Evolutionary conservation across 2,888 invertebrate species (phyloP).

Genomic region (Harmothoe impar): DNA sequence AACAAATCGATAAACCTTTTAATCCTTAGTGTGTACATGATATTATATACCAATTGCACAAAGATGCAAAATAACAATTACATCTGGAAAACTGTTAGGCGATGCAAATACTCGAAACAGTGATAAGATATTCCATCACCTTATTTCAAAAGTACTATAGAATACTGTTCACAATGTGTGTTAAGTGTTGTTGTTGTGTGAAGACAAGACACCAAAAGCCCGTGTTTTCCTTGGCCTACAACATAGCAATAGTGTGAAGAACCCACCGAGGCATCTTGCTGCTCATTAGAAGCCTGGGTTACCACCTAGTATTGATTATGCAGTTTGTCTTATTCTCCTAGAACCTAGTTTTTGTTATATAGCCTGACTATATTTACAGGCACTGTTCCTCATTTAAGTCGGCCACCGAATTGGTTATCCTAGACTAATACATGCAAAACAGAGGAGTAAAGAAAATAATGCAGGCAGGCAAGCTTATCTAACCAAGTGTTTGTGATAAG

Average conservation of each 20-base stretch:
- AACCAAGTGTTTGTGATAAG: neutral
- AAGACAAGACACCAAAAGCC: slow-evolving; percentile 12
- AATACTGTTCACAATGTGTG: neutral
- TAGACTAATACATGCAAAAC: no score
- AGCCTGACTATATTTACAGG: no score
- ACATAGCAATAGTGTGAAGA: neutral
- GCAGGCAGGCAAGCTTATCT: neutral
- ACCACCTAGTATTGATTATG: neutral
- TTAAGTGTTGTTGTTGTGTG: neutral
- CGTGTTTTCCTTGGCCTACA: neutral
- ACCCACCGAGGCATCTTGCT: neutral
- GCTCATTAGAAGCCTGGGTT: slow-evolving; percentile 1
- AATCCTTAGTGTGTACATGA: no score
- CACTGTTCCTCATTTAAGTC: no score
- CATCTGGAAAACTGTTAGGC: no score
- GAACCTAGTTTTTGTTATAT: no score
- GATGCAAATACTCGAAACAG: no score
- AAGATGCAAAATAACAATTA: no score
- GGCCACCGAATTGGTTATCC: no score
- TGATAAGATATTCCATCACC: neutral
- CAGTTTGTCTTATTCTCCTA: no score
- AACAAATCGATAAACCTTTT: no score
- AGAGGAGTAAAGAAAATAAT: neutral
- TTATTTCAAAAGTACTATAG: neutral
- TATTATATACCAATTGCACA: no score